Conservation (phyloP, 2,888 invertebrate species). For the Cerceris rybyensis region DNA sequence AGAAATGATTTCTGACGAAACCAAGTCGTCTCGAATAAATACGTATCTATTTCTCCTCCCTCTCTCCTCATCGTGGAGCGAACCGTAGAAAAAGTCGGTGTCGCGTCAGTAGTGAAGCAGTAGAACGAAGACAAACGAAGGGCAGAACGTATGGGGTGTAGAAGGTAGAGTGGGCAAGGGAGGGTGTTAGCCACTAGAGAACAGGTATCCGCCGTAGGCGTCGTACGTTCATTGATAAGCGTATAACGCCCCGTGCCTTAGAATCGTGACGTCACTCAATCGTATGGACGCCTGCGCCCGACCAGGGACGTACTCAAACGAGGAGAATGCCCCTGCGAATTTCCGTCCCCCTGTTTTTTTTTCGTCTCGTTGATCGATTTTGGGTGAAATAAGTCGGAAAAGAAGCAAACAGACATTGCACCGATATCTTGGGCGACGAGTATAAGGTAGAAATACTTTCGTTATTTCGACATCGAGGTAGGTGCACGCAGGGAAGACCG, state of each 20-base stretch:
- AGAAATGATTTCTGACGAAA: no score
- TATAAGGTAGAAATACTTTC: no score
- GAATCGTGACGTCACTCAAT: conserved; percentile 68
- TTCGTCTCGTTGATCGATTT: background rate
- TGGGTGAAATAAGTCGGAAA: no score
- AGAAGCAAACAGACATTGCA: no score
- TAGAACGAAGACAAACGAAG: conserved; percentile 29
- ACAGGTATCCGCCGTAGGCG: conserved; percentile 72
- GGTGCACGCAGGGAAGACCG: background rate
- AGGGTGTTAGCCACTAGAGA: conserved; percentile 65
- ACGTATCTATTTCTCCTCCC: background rate
- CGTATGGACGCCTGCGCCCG: conserved; percentile 66
- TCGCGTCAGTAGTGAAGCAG: background rate
- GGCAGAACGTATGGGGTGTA: conserved; percentile 42
- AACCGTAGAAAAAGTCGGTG: conserved; percentile 1
- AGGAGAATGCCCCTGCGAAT: background rate
- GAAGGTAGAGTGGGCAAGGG: conserved; percentile 53
- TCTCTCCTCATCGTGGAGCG: background rate
- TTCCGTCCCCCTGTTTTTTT: background rate
- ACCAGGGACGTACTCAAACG: conserved; percentile 41
- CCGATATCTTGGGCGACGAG: no score
- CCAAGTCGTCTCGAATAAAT: background rate
- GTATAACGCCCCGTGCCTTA: conserved; percentile 67
- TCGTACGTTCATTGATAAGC: conserved; percentile 80
- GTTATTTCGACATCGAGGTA: background rate